phyloP scores from a whole-genome alignment of 2,797 vertebrate genomes.

The Heteromormyrus szaboi region DNA sequence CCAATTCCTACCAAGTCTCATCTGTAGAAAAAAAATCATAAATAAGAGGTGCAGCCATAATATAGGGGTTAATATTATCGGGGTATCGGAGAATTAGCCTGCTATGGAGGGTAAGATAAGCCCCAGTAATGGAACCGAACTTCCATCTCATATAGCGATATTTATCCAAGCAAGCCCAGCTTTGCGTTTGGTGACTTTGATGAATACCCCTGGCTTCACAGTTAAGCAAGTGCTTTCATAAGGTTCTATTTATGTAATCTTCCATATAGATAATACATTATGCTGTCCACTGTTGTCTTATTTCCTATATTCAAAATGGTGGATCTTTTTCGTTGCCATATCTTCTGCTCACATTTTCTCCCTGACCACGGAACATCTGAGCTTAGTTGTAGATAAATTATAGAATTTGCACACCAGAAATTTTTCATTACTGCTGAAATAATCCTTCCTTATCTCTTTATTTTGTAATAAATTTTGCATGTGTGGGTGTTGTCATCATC shows the following conservation, averaged over 20 bases:
- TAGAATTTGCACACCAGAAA: not conserved
- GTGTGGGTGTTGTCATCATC: not conserved
- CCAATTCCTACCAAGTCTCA: no score
- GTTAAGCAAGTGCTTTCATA: not conserved
- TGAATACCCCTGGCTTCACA: not conserved
- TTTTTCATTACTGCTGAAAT: not conserved
- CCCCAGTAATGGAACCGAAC: not conserved
- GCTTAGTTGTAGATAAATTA: not conserved
- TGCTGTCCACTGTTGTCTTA: not conserved
- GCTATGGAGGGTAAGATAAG: no score
- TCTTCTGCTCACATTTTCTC: not conserved
- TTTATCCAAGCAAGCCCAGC: no score
- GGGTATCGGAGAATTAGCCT: not conserved
- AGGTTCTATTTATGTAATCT: not conserved
- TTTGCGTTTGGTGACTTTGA: not conserved
- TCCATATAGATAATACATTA: not conserved
- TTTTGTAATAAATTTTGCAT: not conserved
- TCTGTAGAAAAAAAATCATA: no score
- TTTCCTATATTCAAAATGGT: not conserved
- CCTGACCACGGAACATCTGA: not conserved
- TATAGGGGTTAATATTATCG: no score
- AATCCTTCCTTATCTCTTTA: not conserved
- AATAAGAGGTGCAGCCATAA: no score
- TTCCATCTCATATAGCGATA: not conserved
- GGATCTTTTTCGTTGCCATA: not conserved